These are phyloP conservation scores for Macropodus opercularis DNA, from an alignment of 2,797 vertebrate species.

Conservation along the genomic window DNA sequence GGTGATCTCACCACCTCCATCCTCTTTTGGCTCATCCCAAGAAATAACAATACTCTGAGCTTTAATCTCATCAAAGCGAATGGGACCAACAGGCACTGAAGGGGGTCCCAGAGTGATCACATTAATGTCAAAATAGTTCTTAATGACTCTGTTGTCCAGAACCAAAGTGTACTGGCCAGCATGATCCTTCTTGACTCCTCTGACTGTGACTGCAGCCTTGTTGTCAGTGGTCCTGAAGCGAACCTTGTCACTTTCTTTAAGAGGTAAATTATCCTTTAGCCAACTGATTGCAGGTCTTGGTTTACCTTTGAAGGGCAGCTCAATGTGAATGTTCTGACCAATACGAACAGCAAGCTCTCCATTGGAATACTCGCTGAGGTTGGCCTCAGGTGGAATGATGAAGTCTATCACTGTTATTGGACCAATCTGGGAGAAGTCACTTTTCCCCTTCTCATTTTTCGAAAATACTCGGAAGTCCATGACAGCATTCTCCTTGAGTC, in stretches of 20 bases:
- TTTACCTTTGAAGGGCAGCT: constrained; percentile 95
- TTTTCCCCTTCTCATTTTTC: constrained; percentile 96
- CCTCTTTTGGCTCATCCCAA: constrained; percentile 92
- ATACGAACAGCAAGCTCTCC: constrained; percentile 91
- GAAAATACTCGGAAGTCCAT: constrained; percentile 94
- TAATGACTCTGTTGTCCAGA: constrained; percentile 89
- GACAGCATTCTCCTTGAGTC: constrained; percentile 87
- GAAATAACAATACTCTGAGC: constrained; percentile 94
- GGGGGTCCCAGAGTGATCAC: constrained; percentile 91
- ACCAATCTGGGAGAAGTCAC: constrained; percentile 89
- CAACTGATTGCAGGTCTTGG: constrained; percentile 92
- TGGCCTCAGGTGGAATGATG: constrained; percentile 90
- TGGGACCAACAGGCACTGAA: constrained; percentile 89
- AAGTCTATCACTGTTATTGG: constrained; percentile 92
- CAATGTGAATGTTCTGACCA: constrained; percentile 92
- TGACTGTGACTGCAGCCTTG: constrained; percentile 90
- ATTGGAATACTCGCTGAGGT: constrained; percentile 89
- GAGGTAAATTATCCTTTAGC: constrained; percentile 91
- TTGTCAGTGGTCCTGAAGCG: constrained; percentile 95
- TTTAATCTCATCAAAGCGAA: constrained; percentile 94
- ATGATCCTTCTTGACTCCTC: constrained; percentile 92
- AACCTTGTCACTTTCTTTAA: constrained; percentile 94
- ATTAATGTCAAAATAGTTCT: constrained; percentile 89
- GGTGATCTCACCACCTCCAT: constrained; percentile 95
- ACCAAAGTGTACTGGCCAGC: constrained; percentile 95